These are phyloP conservation scores for Mnemiopsis leidyi DNA, from an alignment of 37 sponge, comb jelly and placozoan species.

Conservation along the genomic window DNA sequence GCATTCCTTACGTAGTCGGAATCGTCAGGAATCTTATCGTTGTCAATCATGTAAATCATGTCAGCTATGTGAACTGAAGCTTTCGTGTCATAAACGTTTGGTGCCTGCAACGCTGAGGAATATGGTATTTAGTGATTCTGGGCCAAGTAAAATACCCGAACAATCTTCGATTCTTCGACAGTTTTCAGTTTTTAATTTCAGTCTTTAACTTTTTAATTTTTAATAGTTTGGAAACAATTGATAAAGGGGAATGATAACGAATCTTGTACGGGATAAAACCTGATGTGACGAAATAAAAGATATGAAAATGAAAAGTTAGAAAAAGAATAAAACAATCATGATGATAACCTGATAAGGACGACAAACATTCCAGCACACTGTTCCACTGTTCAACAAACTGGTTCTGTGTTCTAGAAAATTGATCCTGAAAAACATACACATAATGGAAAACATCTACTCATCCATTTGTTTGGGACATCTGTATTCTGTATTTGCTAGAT, in stretches of 20 bases:
- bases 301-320: no score
- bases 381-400: constrained; percentile 30
- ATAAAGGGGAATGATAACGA: no score
- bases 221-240: neutral
- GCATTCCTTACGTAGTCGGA: constrained; percentile 55
- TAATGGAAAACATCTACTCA: no score
- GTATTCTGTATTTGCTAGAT: no score
- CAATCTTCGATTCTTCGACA: neutral
- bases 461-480: no score
- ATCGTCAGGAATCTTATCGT: constrained; percentile 35
- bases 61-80: constrained; percentile 5
- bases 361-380: neutral
- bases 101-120: neutral
- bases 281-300: no score
- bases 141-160: no score
- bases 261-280: no score
- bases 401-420: constrained; percentile 27
- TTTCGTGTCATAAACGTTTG: constrained; percentile 9
- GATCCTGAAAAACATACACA: constrained; percentile 39
- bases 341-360: neutral
- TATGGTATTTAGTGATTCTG: no score
- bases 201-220: constrained; percentile 11
- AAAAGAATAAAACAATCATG: no score
- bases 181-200: neutral
- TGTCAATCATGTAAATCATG: constrained; percentile 48